phyloP scores from a whole-genome alignment of 2,797 vertebrate genomes.

The Chaetophractus vellerosus region DNA sequence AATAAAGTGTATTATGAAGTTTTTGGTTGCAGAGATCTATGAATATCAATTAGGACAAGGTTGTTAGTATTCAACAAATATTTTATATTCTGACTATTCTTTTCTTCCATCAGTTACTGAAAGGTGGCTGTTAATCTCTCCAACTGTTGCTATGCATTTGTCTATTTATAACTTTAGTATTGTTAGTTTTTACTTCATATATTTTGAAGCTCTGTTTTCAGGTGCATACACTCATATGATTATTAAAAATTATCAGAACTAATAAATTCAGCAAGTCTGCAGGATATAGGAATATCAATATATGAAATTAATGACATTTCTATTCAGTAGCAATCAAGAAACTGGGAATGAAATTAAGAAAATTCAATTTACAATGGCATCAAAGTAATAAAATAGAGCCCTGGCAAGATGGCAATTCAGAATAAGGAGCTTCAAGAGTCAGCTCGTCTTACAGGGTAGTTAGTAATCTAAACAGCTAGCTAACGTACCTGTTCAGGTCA shows the following conservation, averaged over 20 bases:
- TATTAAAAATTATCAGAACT: background rate
- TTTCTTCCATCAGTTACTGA: background rate
- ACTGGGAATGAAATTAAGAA: too few species aligned
- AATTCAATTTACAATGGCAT: too few species aligned
- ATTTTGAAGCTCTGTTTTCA: background rate
- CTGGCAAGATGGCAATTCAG: too few species aligned
- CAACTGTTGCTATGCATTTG: background rate
- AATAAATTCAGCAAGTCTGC: too few species aligned
- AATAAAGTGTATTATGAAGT: background rate
- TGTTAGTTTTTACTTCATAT: background rate
- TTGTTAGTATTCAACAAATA: background rate
- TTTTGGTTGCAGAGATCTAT: background rate
- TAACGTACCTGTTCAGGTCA: too few species aligned
- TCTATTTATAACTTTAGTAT: background rate
- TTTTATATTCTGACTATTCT: background rate
- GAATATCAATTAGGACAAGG: background rate
- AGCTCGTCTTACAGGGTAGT: too few species aligned
- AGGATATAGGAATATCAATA: too few species aligned
- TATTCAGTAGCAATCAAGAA: too few species aligned
- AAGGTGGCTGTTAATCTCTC: background rate
- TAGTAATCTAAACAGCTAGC: too few species aligned
- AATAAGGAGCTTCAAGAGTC: too few species aligned
- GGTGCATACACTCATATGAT: background rate
- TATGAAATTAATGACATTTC: too few species aligned
- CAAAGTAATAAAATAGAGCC: too few species aligned